These are phyloP conservation scores for Gambusia affinis DNA, from an alignment of 2,113 vertebrate genomes.

Conservation along the genomic window DNA sequence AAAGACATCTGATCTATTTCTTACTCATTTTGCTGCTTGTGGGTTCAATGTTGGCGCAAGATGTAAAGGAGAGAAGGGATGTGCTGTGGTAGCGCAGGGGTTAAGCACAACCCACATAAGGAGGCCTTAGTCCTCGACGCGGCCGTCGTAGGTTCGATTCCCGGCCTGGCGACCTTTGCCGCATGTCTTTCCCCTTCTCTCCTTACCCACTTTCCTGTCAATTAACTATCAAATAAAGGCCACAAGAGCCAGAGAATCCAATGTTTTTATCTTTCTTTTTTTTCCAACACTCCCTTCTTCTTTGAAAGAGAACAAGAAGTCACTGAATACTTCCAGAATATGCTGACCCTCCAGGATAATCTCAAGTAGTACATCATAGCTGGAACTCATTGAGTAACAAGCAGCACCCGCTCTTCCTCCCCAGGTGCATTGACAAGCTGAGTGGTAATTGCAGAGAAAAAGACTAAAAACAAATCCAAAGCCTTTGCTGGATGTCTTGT, in stretches of 20 bases:
- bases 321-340: conserved; percentile 18
- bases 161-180: too few relatives aligned
- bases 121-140: too few relatives aligned
- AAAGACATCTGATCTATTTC: too few relatives aligned
- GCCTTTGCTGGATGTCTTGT: conserved; percentile 41
- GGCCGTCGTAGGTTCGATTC: too few relatives aligned
- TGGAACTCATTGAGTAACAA: conserved; percentile 58
- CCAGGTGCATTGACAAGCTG: conserved; percentile 48
- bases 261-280: background rate
- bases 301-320: conserved; percentile 3
- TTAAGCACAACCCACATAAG: too few relatives aligned
- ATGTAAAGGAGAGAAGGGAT: too few relatives aligned
- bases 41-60: too few relatives aligned
- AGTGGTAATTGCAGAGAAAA: conserved; percentile 59
- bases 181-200: too few relatives aligned
- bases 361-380: conserved; percentile 48
- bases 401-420: conserved; percentile 8
- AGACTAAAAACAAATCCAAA: background rate
- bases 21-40: too few relatives aligned
- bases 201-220: too few relatives aligned
- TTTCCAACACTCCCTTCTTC: background rate
- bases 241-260: background rate
- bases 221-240: too few relatives aligned
- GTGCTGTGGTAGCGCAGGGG: too few relatives aligned
- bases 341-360: conserved; percentile 42